Conservation (phyloP, 2,113 vertebrate species). For the Hippopotamus amphibius region DNA sequence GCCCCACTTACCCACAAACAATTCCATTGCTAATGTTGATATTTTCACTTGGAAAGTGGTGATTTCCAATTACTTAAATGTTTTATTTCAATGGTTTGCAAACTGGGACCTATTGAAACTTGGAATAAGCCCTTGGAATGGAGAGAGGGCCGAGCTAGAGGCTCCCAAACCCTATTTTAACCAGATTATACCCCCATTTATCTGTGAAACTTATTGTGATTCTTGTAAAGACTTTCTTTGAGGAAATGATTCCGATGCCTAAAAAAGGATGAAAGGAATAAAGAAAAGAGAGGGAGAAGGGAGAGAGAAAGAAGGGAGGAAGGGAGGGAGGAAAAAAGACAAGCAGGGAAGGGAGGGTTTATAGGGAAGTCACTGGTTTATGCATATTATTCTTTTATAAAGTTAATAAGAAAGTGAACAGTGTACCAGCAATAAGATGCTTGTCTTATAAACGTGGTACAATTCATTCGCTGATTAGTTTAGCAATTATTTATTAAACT, state of each 20-base stretch:
- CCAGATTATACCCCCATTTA: not conserved
- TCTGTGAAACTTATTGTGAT: not conserved
- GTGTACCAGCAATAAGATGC: not conserved
- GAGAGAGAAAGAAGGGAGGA: not conserved
- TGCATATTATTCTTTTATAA: not conserved
- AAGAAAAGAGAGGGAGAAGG: fast-evolving
- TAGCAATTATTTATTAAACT: not conserved
- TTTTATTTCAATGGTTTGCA: conserved; percentile 38
- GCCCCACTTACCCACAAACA: not conserved
- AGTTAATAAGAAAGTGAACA: not conserved
- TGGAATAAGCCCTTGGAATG: not conserved
- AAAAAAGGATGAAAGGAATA: not conserved
- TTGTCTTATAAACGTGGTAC: not conserved
- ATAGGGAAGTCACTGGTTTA: not conserved
- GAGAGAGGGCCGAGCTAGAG: not conserved
- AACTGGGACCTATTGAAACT: not conserved
- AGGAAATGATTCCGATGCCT: not conserved
- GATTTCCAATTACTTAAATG: conserved; percentile 14
- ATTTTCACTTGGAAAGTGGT: conserved; percentile 53
- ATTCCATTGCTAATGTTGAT: not conserved
- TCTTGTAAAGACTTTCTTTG: not conserved
- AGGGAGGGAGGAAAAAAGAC: not conserved
- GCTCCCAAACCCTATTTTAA: not conserved
- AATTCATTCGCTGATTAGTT: not conserved
- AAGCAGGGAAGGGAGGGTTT: not conserved